Percentiles rank a stretch among this genome's conserved stretches.
Conservation (phyloP, 2,113 vertebrate genomes). For the Microcebus ravelobensis region DNA sequence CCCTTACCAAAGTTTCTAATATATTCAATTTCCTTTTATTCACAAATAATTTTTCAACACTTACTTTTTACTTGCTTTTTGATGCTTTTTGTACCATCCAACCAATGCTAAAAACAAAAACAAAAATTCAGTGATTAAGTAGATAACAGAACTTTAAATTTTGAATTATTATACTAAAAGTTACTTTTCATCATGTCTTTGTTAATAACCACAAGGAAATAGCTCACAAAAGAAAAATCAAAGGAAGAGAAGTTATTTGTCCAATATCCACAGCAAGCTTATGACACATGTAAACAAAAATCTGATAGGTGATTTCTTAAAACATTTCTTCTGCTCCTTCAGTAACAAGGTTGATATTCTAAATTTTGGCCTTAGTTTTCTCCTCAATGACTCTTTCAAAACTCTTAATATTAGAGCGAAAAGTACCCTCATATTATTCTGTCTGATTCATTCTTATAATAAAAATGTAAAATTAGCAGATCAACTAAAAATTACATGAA, state of each 20-base stretch:
- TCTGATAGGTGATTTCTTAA: background rate
- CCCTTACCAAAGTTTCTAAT: constrained; percentile 16
- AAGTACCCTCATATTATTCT: background rate
- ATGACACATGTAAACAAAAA: background rate
- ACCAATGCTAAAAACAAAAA: constrained; percentile 93
- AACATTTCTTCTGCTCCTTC: background rate
- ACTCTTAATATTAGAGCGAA: background rate
- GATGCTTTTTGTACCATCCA: constrained; percentile 98
- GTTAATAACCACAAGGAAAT: background rate
- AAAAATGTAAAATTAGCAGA: constrained; percentile 30
- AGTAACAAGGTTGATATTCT: background rate
- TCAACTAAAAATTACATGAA: background rate
- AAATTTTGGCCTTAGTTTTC: background rate
- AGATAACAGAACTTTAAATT: background rate
- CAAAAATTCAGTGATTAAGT: background rate
- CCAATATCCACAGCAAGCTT: background rate
- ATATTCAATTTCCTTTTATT: background rate
- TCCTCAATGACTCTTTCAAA: background rate
- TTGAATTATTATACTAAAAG: constrained; percentile 36
- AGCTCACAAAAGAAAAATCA: constrained; percentile 17
- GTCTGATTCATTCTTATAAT: constrained; percentile 7
- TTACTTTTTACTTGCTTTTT: constrained; percentile 99
- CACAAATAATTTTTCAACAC: constrained; percentile 78
- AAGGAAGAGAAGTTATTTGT: background rate
- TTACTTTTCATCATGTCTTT: background rate